Percentiles rank a stretch among this genome's conserved stretches.
Evolutionary conservation across 2,888 invertebrate genomes (phyloP).

Genomic region (Lumbricus terrestris): DNA sequence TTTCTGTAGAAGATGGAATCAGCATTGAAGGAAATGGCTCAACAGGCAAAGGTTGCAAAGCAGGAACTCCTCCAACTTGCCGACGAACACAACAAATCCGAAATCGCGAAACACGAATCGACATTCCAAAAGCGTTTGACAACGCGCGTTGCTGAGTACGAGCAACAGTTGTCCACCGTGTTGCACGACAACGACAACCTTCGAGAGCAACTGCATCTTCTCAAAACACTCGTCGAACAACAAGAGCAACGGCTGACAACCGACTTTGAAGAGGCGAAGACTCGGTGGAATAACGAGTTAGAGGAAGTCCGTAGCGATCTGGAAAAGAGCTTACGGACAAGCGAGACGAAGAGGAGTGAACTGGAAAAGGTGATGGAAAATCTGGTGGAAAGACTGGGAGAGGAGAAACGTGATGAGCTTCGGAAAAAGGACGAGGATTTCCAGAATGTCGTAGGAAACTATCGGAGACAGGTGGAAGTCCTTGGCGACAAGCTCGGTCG

Average conservation of each 20-base stretch:
- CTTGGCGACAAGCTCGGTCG: constrained; percentile 23
- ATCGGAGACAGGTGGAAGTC: constrained; percentile 35
- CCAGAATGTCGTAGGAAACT: constrained; percentile 34
- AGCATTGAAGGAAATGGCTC: not conserved
- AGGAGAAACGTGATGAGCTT: constrained; percentile 33
- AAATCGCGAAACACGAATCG: constrained; percentile 20
- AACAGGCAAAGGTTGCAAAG: not conserved
- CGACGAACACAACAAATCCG: constrained; percentile 34
- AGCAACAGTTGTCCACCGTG: not conserved
- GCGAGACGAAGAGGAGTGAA: constrained; percentile 21
- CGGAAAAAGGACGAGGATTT: constrained; percentile 16
- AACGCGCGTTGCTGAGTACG: not conserved
- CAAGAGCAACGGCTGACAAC: constrained; percentile 16
- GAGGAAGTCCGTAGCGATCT: constrained; percentile 23
- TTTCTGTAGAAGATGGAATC: not conserved
- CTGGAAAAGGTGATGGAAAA: constrained; percentile 37
- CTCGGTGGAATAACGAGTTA: not conserved
- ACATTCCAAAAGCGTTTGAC: not conserved
- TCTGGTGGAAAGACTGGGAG: constrained; percentile 32
- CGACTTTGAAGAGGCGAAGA: constrained; percentile 17
- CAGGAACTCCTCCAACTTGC: constrained; percentile 28
- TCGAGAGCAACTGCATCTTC: not conserved
- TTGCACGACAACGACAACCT: not conserved
- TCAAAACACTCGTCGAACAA: not conserved
- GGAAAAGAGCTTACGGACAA: constrained; percentile 19